Evolutionary conservation across 2,888 invertebrate species (phyloP), one percentile per base, ranked within the genome.

Genomic region (Hoplodrina ambigua): DNA sequence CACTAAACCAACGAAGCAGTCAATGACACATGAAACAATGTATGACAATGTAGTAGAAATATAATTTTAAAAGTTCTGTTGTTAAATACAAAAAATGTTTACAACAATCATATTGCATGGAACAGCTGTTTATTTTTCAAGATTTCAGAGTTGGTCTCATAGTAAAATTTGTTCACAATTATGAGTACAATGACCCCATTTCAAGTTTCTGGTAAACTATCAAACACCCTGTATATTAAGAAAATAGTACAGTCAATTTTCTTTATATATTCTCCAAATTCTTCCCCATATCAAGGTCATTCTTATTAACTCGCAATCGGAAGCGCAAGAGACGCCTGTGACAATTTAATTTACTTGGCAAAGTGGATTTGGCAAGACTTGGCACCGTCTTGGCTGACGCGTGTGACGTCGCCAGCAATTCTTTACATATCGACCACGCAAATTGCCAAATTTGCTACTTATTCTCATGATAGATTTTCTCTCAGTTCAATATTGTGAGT

Each of bases 291-390:
- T 72, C 10, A 13, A 50, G 17, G 41, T 63, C 52, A 54, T 33
- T 25, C 41, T 66, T 52, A 54, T 66, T 63, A 66, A 33, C 59
- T 49, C 11, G 19, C 30, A 53, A 65, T 78, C 13, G 50, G 63
- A 63, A 49, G 59, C 56, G 70, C 65, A 30, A 70, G 71, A 75
- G 68, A 72, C 37, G 57, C 4, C 53, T 65, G 57, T 54, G 53
- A 75, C 75, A 82, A 73, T 82, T 79, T 82, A 71, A 80, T 82
- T 82, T 78, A 70, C 66, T 65, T 69, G 58, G 41, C n/a, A 67
- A 63, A 64, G 54, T 50, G 56, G 67, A 74, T 69, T 74, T 82
- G 78, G 72, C 80, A 33, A 19, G 55, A 58, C 69, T 78, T 80
- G 82, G 70, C 82, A 69, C 46, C 15, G 17, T 46, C 46, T 46